phyloP scores from a whole-genome alignment of 2,113 vertebrate species.

The Cranoglanis bouderius region DNA sequence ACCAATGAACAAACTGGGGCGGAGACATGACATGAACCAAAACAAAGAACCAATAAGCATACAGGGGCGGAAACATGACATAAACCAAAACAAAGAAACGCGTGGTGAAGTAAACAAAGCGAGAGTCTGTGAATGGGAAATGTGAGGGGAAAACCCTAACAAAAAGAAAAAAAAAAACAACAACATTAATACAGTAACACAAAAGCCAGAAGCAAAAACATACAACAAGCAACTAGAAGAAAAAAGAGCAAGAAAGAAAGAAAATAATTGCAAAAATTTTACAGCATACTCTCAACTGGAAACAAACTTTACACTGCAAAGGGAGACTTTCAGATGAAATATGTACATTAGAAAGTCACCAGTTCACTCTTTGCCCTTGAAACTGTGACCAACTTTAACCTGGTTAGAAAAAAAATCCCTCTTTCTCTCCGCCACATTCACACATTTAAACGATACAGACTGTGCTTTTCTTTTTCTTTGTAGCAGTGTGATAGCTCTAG shows the following conservation, averaged over 20 bases:
- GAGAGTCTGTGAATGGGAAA: no score
- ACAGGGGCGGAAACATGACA: no score
- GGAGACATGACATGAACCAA: no score
- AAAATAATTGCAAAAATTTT: background rate
- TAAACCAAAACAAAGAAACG: no score
- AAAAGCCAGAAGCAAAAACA: background rate
- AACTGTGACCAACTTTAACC: background rate
- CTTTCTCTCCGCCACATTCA: background rate
- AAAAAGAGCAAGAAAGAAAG: background rate
- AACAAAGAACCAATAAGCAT: no score
- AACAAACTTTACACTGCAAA: background rate
- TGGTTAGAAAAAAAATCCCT: background rate
- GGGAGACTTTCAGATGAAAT: background rate
- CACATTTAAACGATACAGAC: background rate
- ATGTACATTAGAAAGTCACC: background rate
- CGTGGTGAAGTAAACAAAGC: no score
- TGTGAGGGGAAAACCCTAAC: no score
- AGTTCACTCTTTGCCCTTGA: background rate
- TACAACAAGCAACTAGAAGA: background rate
- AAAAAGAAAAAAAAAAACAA: no score
- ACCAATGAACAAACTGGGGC: no score
- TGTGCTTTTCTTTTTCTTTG: background rate
- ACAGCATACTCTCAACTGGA: background rate
- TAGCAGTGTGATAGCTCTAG: constrained; percentile 39
- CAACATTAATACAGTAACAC: background rate